Evolutionary conservation across 2,797 vertebrate species (phyloP).

Genomic region (Coranthus polyacanthus): DNA sequence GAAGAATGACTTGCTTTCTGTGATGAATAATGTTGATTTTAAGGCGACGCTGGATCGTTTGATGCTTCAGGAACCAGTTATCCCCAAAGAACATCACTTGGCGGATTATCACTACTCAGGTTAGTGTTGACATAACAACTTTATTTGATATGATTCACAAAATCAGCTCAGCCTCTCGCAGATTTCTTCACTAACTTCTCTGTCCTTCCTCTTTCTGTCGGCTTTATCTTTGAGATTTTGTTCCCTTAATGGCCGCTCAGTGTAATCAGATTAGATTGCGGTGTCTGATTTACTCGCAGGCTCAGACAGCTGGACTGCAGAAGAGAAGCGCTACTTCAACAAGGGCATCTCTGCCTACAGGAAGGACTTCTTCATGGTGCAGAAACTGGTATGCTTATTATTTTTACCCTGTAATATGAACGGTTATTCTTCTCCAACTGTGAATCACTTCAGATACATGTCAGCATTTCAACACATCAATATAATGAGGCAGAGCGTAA

Average conservation of each 20-base stretch:
- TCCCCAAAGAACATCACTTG: conserved; percentile 72
- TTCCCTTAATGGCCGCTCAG: no score
- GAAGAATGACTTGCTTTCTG: no score
- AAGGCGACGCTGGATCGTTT: conserved; percentile 74
- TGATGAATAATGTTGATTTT: conserved; percentile 13
- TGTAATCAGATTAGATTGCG: not conserved
- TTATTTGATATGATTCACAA: not conserved
- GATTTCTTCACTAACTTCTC: not conserved
- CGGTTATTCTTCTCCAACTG: not conserved
- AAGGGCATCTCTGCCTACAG: conserved; percentile 96
- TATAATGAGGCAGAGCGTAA: not conserved
- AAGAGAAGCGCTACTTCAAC: conserved; percentile 95
- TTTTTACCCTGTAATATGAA: conserved; percentile 3
- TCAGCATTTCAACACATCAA: not conserved
- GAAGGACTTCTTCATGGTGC: conserved; percentile 98
- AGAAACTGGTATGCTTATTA: conserved; percentile 89
- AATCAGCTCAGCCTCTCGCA: no score
- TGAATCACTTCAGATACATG: not conserved
- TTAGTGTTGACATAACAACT: conserved; percentile 15
- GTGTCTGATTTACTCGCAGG: conserved; percentile 79
- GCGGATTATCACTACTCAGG: conserved; percentile 82
- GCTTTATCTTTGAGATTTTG: no score
- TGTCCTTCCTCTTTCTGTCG: not conserved
- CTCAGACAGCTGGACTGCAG: conserved; percentile 93
- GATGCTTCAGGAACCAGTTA: conserved; percentile 75